phyloP scores from a whole-genome alignment of 2,797 vertebrate species.

The Coranthus polyacanthus region DNA sequence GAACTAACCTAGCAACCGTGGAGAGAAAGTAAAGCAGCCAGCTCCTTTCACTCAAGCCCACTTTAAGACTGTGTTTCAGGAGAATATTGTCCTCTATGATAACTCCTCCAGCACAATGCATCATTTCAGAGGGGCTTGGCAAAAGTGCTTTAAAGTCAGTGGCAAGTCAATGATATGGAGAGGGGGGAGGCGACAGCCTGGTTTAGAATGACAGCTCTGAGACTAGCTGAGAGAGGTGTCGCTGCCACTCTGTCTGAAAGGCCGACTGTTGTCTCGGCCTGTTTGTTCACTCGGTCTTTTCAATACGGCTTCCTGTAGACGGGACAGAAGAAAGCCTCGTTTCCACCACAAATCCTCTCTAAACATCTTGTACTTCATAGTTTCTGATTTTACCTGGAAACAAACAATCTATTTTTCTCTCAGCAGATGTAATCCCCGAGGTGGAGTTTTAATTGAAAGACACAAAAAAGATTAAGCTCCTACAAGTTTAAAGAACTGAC shows the following conservation, averaged over 20 bases:
- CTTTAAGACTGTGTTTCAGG: conserved; percentile 69
- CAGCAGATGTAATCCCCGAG: conserved; percentile 57
- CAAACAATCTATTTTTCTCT: conserved; percentile 48
- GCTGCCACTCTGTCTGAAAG: conserved; percentile 64
- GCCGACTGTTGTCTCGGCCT: conserved; percentile 58
- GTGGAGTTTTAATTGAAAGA: conserved; percentile 46
- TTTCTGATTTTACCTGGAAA: conserved; percentile 62
- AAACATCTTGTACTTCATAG: conserved; percentile 50
- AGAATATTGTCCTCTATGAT: conserved; percentile 75
- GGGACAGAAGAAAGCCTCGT: conserved; percentile 31
- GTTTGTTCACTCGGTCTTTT: conserved; percentile 64
- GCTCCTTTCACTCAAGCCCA: conserved; percentile 65
- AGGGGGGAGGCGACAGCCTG: conserved; percentile 66
- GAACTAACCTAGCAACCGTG: conserved; percentile 80
- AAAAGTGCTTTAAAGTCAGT: conserved; percentile 73
- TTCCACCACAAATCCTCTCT: conserved; percentile 58
- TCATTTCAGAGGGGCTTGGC: conserved; percentile 73
- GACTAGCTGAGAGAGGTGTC: conserved; percentile 72
- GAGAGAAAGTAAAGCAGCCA: conserved; percentile 81
- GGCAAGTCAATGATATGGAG: conserved; percentile 78
- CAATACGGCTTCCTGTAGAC: conserved; percentile 48
- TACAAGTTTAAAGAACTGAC: conserved; percentile 34
- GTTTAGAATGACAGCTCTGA: conserved; percentile 65
- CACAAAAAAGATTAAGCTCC: conserved; percentile 55
- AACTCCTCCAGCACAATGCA: conserved; percentile 76